Base-by-base conservation (phyloP, 35 echinoderm and acorn worm genomes). In the Heliocidaris tuberculata region DNA sequence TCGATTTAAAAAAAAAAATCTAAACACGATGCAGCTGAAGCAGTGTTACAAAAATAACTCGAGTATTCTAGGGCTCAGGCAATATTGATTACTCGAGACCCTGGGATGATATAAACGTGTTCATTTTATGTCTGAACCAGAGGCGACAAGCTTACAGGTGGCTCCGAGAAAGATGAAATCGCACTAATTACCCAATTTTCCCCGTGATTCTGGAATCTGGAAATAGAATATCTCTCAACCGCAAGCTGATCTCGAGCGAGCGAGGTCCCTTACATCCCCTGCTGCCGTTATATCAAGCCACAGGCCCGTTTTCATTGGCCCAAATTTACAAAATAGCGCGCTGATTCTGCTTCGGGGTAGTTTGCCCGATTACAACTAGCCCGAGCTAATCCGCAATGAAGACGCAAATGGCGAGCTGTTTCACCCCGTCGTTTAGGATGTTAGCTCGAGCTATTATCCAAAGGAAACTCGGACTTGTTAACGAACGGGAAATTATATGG, bases 121-220 rank as follows among this genome's bases (percentile, higher is more conserved):
- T 27, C 65, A 78, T 78, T 56, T 56, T 56, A 10, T 56, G 52
- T 56, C 21, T 78, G 65, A 19, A 7, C 65, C 4, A 78, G 65
- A 78, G 19, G 7, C 3, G 65, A 78, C 65, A 78, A 24, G 65
- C 65, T 78, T 78, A 78, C 65, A 78, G 65, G 65, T 78, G 15
- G 65, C 19, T n/a, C 52, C 7, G 6, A 78, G 65, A 78, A 78
- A 78, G 65, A 78, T 29, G 65, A 78, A 78, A 78, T 78, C 65
- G 65, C 65, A 78, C 65, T 78, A 78, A 78, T 78, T 78, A 78
- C 24, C 65, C 65, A 78, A 78, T 78, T 78, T 70, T 78, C 19
- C 65, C 65, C 65, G 65, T 78, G 65, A 78, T 78, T 21, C 65
- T 78, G 65, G 21, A 8, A 78, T 5, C 65, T 78, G 27, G 65